phyloP scores from a whole-genome alignment of 2,797 vertebrate species.

The Eurystomus glaucurus region DNA sequence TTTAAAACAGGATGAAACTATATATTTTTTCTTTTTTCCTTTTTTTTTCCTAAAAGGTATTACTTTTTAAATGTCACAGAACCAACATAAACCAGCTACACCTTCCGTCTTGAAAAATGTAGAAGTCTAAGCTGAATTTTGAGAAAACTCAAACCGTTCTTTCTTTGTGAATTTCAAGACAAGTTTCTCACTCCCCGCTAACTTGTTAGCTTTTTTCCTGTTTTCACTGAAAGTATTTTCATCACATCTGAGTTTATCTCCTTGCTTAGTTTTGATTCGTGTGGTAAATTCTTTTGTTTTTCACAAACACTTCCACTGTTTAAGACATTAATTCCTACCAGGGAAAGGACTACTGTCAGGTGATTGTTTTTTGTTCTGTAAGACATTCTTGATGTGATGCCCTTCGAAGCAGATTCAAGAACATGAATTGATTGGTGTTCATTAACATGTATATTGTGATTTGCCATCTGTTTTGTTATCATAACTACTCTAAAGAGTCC shows the following conservation, averaged over 20 bases:
- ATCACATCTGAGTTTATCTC: background rate
- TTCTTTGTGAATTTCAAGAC: background rate
- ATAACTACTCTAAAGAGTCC: background rate
- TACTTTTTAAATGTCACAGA: background rate
- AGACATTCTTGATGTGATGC: conserved; percentile 16
- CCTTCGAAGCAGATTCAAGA: conserved; percentile 55
- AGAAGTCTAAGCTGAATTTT: background rate
- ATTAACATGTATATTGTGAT: background rate
- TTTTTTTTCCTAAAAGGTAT: too few relatives aligned
- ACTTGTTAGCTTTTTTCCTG: background rate
- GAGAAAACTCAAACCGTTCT: background rate
- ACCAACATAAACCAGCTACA: background rate
- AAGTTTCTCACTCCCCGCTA: background rate
- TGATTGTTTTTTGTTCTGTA: conserved; percentile 29
- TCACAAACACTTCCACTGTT: conserved; percentile 26
- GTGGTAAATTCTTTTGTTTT: conserved; percentile 34
- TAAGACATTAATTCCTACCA: conserved; percentile 52
- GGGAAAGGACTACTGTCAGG: background rate
- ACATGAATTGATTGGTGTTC: background rate
- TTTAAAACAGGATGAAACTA: background rate
- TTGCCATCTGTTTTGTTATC: background rate
- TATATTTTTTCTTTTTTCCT: background rate
- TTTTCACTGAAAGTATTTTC: background rate
- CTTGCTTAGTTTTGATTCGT: conserved; percentile 14
- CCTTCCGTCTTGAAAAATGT: background rate